Evolutionary conservation across 2,113 vertebrate species (phyloP).

Genomic region (Lophotis ruficrista): DNA sequence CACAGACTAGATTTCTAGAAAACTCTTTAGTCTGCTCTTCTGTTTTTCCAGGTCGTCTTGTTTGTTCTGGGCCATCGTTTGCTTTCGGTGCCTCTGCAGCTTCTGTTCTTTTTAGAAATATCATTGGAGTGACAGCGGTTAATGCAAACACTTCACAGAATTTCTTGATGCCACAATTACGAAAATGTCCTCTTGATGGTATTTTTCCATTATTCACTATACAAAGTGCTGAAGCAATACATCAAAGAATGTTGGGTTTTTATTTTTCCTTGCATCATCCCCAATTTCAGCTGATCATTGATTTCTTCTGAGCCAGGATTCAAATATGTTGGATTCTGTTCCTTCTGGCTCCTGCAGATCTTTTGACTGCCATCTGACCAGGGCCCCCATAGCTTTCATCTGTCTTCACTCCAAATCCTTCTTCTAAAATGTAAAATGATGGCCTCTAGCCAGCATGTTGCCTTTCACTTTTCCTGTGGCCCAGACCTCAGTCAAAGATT

Average conservation of each 20-base stretch:
- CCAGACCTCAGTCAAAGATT: conserved; percentile 45
- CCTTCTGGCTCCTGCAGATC: conserved; percentile 34
- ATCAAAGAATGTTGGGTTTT: background rate
- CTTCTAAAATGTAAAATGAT: conserved; percentile 58
- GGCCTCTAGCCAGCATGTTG: conserved; percentile 41
- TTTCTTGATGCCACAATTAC: background rate
- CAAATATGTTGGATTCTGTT: background rate
- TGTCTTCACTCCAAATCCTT: conserved; percentile 52
- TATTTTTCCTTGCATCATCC: conserved; percentile 8
- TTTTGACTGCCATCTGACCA: conserved; percentile 60
- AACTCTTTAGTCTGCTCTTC: background rate
- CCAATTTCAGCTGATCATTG: conserved; percentile 10
- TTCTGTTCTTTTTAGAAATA: background rate
- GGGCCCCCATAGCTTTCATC: conserved; percentile 39
- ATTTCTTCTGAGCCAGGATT: conserved; percentile 37
- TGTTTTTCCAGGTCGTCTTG: background rate
- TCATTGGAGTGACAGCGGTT: background rate
- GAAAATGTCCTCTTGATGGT: background rate
- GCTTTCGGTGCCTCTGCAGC: background rate
- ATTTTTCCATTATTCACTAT: background rate
- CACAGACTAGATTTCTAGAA: background rate
- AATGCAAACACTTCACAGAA: background rate
- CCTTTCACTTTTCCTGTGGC: conserved; percentile 49
- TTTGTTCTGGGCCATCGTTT: background rate
- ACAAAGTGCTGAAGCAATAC: background rate